These are phyloP conservation scores for Balanococcus diminutus DNA, from an alignment of 2,888 invertebrate genomes.

Conservation along the genomic window DNA sequence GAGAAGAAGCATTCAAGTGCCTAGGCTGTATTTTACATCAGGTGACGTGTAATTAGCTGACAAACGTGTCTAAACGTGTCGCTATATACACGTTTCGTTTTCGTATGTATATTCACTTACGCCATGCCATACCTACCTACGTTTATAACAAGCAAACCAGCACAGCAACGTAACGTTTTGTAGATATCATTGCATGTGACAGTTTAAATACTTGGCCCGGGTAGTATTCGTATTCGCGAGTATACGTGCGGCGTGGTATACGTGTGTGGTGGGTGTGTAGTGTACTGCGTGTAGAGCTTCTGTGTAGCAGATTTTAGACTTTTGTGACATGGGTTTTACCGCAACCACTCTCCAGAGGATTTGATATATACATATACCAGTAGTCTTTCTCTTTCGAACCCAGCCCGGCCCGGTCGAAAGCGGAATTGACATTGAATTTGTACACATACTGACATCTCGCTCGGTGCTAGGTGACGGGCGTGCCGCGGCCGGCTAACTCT, in stretches of 20 bases:
- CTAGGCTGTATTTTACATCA: background rate
- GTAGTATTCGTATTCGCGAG: background rate
- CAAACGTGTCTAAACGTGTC: slow-evolving; percentile 33
- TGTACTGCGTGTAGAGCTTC: background rate
- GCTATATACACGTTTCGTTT: background rate
- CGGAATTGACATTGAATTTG: slow-evolving; percentile 9
- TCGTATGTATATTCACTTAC: background rate
- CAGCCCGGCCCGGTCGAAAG: background rate
- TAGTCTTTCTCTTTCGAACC: background rate
- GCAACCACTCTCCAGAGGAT: slow-evolving; percentile 12
- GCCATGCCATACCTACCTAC: background rate
- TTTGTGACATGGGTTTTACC: slow-evolving; percentile 27
- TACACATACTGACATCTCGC: background rate
- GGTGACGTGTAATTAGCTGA: slow-evolving; percentile 46
- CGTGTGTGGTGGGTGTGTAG: background rate
- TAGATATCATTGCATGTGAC: slow-evolving; percentile 41
- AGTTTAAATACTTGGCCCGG: slow-evolving; percentile 39
- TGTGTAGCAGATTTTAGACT: background rate
- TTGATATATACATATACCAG: background rate
- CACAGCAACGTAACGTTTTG: background rate
- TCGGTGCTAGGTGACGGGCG: background rate
- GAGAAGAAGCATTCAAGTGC: too few relatives aligned
- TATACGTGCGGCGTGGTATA: background rate
- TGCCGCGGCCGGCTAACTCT: background rate
- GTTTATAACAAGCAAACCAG: background rate